Conservation (phyloP, 2,797 vertebrate species). For the Sebastes iracundus region DNA sequence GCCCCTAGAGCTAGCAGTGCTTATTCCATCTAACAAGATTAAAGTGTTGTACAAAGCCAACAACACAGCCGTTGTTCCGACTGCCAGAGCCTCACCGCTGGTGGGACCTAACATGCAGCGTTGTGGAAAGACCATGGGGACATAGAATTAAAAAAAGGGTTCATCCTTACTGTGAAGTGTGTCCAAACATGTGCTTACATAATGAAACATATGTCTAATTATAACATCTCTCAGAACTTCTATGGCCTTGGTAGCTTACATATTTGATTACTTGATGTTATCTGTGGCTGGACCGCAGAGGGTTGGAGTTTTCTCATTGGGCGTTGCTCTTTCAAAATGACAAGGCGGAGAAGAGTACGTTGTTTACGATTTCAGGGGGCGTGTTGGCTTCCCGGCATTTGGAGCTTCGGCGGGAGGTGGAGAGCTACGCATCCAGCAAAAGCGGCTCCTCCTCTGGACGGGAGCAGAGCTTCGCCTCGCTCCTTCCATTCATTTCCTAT, state of each 20-base stretch:
- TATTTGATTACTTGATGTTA: not conserved
- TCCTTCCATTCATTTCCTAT: rapidly evolving
- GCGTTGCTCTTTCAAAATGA: too few relatives aligned
- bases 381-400: too few relatives aligned
- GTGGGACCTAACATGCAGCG: not conserved
- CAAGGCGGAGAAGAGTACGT: too few relatives aligned
- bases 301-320: too few relatives aligned
- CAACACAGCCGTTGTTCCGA: not conserved
- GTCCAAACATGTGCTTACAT: not conserved
- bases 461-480: rapidly evolving
- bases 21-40: not conserved
- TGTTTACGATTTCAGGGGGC: too few relatives aligned
- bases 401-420: too few relatives aligned
- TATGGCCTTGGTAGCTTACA: not conserved
- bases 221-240: not conserved
- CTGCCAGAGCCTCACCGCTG: not conserved
- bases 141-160: not conserved
- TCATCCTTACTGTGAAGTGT: not conserved
- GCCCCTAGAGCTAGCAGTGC: not conserved
- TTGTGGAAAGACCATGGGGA: not conserved
- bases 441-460: too few relatives aligned
- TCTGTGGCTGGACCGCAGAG: not conserved
- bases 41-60: not conserved
- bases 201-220: not conserved
- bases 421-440: too few relatives aligned